phyloP scores from a whole-genome alignment of 2,888 invertebrate genomes.

The Plagodis pulveraria region DNA sequence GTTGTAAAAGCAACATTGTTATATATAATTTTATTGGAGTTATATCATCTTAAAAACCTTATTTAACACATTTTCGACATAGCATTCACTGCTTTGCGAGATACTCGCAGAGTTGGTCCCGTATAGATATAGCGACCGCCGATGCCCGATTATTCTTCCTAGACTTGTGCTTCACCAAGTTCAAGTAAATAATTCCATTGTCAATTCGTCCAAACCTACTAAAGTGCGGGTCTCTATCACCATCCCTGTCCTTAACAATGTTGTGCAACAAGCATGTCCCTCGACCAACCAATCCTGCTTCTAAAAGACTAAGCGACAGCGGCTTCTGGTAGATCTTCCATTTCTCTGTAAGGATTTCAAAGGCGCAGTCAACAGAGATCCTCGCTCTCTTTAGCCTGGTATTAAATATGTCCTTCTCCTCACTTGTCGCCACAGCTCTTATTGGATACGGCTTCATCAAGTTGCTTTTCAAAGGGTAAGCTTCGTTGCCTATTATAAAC shows the following conservation, averaged over 20 bases:
- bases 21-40: too few species aligned
- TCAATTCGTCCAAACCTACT: slow-evolving; percentile 29
- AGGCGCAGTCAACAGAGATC: slow-evolving; percentile 36
- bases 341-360: slow-evolving; percentile 41
- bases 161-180: slow-evolving; percentile 24
- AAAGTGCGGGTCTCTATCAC: slow-evolving; percentile 28
- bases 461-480: slow-evolving; percentile 36
- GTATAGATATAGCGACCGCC: slow-evolving; percentile 19
- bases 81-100: neutral
- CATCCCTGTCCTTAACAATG: slow-evolving; percentile 34
- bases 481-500: slow-evolving; percentile 38
- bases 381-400: slow-evolving; percentile 33
- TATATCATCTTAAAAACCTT: too few species aligned
- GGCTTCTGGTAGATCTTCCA: slow-evolving; percentile 38
- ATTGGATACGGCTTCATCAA: slow-evolving; percentile 36
- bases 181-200: slow-evolving; percentile 26
- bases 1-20: too few species aligned
- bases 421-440: slow-evolving; percentile 11
- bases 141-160: slow-evolving; percentile 23
- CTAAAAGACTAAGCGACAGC: slow-evolving; percentile 26
- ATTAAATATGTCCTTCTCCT: slow-evolving; percentile 32
- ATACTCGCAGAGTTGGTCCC: slow-evolving; percentile 21
- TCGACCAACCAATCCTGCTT: slow-evolving; percentile 27
- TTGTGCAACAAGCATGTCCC: slow-evolving; percentile 38
- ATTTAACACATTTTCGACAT: neutral